phyloP scores from a whole-genome alignment of 2,888 invertebrate genomes.

The Diplazon laetatorius region DNA sequence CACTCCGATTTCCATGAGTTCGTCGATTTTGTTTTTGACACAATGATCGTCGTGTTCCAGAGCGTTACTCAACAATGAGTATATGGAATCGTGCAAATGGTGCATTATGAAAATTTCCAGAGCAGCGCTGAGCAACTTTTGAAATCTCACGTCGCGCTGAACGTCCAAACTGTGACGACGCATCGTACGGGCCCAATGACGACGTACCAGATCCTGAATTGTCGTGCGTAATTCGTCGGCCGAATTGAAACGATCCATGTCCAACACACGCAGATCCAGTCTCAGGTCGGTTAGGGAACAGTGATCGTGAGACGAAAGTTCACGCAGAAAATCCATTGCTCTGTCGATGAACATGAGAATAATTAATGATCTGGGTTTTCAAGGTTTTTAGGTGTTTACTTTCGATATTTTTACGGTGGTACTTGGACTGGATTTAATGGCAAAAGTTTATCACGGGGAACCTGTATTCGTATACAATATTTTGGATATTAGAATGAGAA shows the following conservation, averaged over 20 bases:
- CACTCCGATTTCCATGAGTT: constrained; percentile 77
- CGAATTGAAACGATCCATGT: constrained; percentile 62
- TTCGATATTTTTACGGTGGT: no score
- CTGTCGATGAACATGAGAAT: constrained; percentile 55
- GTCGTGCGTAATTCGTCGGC: constrained; percentile 67
- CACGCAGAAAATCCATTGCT: constrained; percentile 66
- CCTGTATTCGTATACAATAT: no score
- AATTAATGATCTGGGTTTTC: neutral
- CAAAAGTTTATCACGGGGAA: no score
- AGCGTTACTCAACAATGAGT: constrained; percentile 75
- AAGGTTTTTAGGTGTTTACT: neutral
- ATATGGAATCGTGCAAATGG: constrained; percentile 78
- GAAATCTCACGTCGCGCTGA: constrained; percentile 73
- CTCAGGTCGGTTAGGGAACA: constrained; percentile 57
- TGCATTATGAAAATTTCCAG: constrained; percentile 75
- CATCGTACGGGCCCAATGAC: constrained; percentile 73
- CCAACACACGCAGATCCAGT: constrained; percentile 59
- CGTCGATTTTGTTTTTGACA: constrained; percentile 78
- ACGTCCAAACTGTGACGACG: constrained; percentile 68
- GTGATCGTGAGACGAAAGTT: constrained; percentile 55
- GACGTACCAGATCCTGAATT: constrained; percentile 69
- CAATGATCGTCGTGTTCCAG: constrained; percentile 76
- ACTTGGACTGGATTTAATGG: no score
- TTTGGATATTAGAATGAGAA: no score
- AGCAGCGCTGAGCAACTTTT: constrained; percentile 71